Evolutionary conservation across 2,888 invertebrate species (phyloP).

Genomic region (Proisotoma minuta): DNA sequence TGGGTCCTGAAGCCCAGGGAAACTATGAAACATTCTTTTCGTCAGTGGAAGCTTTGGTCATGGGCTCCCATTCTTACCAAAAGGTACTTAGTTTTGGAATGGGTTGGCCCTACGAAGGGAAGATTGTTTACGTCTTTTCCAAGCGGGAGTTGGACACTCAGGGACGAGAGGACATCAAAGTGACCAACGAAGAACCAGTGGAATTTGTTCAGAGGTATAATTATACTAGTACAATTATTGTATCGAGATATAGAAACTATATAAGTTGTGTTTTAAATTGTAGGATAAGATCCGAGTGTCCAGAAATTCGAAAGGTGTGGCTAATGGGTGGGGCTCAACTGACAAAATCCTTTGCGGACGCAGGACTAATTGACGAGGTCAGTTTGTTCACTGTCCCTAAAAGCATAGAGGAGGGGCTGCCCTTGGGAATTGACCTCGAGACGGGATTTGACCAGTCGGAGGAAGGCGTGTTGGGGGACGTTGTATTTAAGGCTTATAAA

Average conservation of each 20-base stretch:
- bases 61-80: constrained; percentile 3
- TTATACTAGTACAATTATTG: no score
- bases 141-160: neutral
- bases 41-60: constrained; percentile 1
- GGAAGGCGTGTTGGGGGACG: neutral
- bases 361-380: neutral
- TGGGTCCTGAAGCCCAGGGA: constrained; percentile 3
- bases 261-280: no score
- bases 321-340: constrained; percentile 10
- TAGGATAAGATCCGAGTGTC: no score
- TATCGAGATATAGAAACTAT: no score
- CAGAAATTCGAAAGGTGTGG: neutral
- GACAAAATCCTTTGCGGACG: neutral
- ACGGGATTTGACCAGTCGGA: neutral
- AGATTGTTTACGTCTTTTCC: neutral
- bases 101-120: constrained; percentile 7
- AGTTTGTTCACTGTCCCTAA: constrained; percentile 2
- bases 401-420: neutral
- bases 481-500: no score
- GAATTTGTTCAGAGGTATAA: neutral
- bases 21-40: constrained; percentile 6
- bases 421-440: constrained; percentile 7
- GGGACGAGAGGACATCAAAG: neutral
- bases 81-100: constrained; percentile 4
- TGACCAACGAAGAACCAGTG: neutral